A percentile compares a stretch with the other conserved stretches of the same genome.
These are phyloP conservation scores for Cephus spinipes DNA, from an alignment of 2,888 invertebrate genomes.

Conservation along the genomic window DNA sequence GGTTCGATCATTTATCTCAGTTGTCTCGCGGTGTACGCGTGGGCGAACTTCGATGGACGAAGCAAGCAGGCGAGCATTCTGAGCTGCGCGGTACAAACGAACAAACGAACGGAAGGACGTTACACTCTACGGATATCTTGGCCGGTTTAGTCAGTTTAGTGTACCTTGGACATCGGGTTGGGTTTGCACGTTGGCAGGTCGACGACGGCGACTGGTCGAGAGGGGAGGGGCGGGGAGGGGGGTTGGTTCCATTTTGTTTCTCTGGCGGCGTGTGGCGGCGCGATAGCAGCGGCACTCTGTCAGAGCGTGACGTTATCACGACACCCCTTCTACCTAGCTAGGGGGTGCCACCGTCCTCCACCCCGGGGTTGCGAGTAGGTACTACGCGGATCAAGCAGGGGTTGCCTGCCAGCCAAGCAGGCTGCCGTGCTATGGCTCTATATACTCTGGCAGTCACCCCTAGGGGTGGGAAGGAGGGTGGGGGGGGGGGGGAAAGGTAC, in stretches of 20 bases:
- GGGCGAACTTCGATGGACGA: neutral
- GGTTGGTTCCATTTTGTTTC: conserved; percentile 68
- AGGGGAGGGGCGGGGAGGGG: conserved; percentile 20
- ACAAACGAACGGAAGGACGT: neutral
- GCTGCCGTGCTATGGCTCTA: conserved; percentile 24
- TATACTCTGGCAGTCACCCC: conserved; percentile 11
- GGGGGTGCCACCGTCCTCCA: conserved; percentile 39
- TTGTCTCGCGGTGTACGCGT: neutral
- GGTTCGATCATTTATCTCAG: conserved; percentile 44
- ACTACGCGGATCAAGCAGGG: conserved; percentile 58
- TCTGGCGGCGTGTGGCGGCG: conserved; percentile 69
- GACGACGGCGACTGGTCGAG: conserved; percentile 18
- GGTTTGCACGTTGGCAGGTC: conserved; percentile 34
- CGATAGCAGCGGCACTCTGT: conserved; percentile 71
- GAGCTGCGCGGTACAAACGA: neutral
- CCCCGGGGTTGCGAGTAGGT: conserved; percentile 47
- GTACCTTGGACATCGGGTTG: conserved; percentile 31
- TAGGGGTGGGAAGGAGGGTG: too few species aligned
- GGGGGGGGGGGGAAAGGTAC: conserved; percentile 16
- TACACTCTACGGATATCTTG: neutral
- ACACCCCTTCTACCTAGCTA: conserved; percentile 62
- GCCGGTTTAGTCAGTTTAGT: conserved; percentile 10
- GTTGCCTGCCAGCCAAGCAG: conserved; percentile 45
- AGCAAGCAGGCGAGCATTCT: neutral
- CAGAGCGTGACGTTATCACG: conserved; percentile 70